phyloP scores from a whole-genome alignment of 1,140 invertebrate genomes.

The Aethina tumida region DNA sequence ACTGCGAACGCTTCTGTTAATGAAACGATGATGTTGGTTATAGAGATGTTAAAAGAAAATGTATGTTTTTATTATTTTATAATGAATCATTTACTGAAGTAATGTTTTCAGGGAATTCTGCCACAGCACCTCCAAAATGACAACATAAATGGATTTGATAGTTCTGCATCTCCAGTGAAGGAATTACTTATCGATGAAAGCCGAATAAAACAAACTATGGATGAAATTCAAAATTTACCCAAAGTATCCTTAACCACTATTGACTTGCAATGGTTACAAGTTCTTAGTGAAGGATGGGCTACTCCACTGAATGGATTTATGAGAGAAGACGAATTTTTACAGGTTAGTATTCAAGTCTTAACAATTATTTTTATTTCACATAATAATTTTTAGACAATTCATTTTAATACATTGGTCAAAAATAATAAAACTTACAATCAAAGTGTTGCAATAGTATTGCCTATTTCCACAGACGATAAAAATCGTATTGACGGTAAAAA shows the following conservation, averaged over 20 bases:
- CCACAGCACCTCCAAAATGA: conserved; percentile 7
- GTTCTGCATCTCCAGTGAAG: conserved; percentile 44
- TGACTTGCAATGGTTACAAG: conserved; percentile 93
- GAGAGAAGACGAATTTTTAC: conserved; percentile 89
- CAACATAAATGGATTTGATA: background rate
- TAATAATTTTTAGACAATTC: conserved; percentile 48
- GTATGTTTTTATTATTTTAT: conserved; percentile 49
- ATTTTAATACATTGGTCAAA: conserved; percentile 78
- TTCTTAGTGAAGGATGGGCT: conserved; percentile 96
- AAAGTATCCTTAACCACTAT: conserved; percentile 67
- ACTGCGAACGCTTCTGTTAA: conserved; percentile 71
- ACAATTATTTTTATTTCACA: background rate
- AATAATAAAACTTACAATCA: conserved; percentile 69
- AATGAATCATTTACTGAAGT: background rate
- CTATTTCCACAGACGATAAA: conserved; percentile 67
- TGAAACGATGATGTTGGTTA: conserved; percentile 71
- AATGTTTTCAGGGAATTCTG: conserved; percentile 14
- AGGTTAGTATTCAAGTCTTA: conserved; percentile 28
- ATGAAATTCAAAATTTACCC: conserved; percentile 60
- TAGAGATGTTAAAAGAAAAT: conserved; percentile 62
- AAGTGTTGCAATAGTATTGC: conserved; percentile 91
- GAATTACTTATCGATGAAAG: conserved; percentile 77
- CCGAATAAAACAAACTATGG: conserved; percentile 46
- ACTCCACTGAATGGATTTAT: conserved; percentile 92
- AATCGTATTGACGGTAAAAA: conserved; percentile 52